Evolutionary conservation across 64 coral and sea anemone genomes (phyloP).

Genomic region (Hydrozoanthus tunicans): DNA sequence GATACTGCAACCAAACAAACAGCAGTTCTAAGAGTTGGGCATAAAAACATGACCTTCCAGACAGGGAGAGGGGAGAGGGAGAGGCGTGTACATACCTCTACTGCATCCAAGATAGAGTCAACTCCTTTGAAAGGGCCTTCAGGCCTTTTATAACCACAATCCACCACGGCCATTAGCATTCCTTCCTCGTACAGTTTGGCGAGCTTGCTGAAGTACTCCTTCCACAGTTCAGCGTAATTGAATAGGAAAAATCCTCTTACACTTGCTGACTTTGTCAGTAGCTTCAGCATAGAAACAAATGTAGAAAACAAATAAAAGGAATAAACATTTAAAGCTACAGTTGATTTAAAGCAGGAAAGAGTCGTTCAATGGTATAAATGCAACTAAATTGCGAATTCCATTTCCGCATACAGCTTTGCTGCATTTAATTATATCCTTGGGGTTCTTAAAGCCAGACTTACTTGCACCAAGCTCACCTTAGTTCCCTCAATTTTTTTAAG

Average conservation of each 20-base stretch:
- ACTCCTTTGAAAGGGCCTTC: constrained; percentile 72
- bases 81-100: constrained; percentile 52
- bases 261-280: constrained; percentile 79
- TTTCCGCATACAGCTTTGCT: too few relatives aligned
- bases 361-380: too few relatives aligned
- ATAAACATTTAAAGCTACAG: too few relatives aligned
- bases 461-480: too few relatives aligned
- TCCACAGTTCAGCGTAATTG: constrained; percentile 63
- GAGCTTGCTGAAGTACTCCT: constrained; percentile 57
- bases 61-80: too few relatives aligned
- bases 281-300: constrained; percentile 13
- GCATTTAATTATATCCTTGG: too few relatives aligned
- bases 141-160: constrained; percentile 53
- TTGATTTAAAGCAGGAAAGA: too few relatives aligned
- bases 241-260: constrained; percentile 82
- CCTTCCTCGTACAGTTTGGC: constrained; percentile 71
- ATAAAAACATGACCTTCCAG: too few relatives aligned
- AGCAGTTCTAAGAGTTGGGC: too few relatives aligned
- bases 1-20: constrained; percentile 58
- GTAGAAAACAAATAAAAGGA: not conserved
- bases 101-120: constrained; percentile 68
- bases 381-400: too few relatives aligned
- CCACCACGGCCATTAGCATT: constrained; percentile 63
- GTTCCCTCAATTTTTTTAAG: too few relatives aligned
- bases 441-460: too few relatives aligned